phyloP scores from a whole-genome alignment of 2,888 invertebrate species.

The Drosophila prostipennis region DNA sequence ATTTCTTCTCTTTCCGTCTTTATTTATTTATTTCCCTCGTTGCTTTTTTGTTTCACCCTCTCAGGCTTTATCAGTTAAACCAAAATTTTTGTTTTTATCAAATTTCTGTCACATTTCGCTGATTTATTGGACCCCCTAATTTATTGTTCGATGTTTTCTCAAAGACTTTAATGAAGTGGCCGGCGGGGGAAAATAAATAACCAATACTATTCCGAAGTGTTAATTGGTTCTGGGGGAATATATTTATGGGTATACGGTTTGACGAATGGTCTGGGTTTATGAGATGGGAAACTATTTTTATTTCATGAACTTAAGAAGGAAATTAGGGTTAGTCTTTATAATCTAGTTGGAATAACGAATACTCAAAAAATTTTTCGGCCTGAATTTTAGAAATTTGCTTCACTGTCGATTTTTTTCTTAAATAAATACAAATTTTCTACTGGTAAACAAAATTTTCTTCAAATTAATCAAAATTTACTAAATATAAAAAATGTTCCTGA shows the following conservation, averaged over 20 bases:
- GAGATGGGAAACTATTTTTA: slow-evolving; percentile 1
- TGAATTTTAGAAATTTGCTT: too few species aligned
- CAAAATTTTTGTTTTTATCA: slow-evolving; percentile 62
- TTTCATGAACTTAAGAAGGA: neutral
- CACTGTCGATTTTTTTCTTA: too few species aligned
- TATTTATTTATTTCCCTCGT: slow-evolving; percentile 19
- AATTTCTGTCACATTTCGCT: slow-evolving; percentile 67
- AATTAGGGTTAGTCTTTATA: neutral
- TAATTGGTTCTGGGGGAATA: slow-evolving; percentile 30
- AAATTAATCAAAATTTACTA: too few species aligned
- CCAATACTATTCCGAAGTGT: slow-evolving; percentile 32
- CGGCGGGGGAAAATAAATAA: slow-evolving; percentile 31
- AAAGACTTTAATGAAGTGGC: slow-evolving; percentile 55
- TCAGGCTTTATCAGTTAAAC: slow-evolving; percentile 63
- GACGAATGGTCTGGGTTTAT: slow-evolving; percentile 1
- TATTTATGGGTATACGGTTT: slow-evolving; percentile 23
- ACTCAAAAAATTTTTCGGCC: too few species aligned
- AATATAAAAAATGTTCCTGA: too few species aligned
- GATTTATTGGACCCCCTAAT: slow-evolving; percentile 69
- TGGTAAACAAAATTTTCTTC: too few species aligned
- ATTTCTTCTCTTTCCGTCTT: slow-evolving; percentile 48
- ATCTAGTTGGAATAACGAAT: too few species aligned
- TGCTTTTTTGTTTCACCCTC: slow-evolving; percentile 22
- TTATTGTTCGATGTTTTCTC: slow-evolving; percentile 40
- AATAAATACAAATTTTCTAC: too few species aligned